A percentile compares a stretch with the other conserved stretches of the same genome.
These are phyloP conservation scores for Okapia johnstoni DNA, from an alignment of 2,113 vertebrate species.

Conservation along the genomic window DNA sequence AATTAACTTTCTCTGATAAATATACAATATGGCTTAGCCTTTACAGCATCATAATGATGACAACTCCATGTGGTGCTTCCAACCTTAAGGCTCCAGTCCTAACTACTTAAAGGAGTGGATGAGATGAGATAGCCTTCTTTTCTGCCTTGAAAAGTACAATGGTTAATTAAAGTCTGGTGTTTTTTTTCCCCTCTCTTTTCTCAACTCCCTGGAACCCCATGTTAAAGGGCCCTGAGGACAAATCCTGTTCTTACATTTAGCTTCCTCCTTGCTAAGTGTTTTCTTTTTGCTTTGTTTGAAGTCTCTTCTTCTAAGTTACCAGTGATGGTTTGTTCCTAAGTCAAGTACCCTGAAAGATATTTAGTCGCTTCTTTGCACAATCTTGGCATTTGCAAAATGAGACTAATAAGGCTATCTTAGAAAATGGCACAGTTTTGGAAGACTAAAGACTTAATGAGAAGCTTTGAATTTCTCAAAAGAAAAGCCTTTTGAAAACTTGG, in stretches of 20 bases:
- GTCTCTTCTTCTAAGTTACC: background rate
- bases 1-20: background rate
- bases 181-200: background rate
- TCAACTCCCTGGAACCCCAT: background rate
- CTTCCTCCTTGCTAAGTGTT: background rate
- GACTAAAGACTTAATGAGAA: background rate
- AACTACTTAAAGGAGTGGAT: background rate
- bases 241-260: background rate
- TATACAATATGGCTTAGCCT: background rate
- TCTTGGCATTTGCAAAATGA: slow-evolving; percentile 14
- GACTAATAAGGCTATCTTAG: background rate
- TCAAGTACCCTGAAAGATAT: background rate
- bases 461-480: slow-evolving; percentile 17
- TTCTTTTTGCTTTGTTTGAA: background rate
- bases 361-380: background rate
- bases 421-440: background rate
- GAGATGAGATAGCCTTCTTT: background rate
- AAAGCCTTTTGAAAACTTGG: slow-evolving; percentile 28
- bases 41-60: background rate
- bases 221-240: background rate
- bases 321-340: background rate
- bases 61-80: background rate
- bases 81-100: fast-evolving
- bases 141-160: background rate
- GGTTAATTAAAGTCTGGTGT: background rate